A percentile compares a stretch with the other conserved stretches of the same genome.
phyloP scores from a whole-genome alignment of 2,113 vertebrate genomes.

The Vidua chalybeata region DNA sequence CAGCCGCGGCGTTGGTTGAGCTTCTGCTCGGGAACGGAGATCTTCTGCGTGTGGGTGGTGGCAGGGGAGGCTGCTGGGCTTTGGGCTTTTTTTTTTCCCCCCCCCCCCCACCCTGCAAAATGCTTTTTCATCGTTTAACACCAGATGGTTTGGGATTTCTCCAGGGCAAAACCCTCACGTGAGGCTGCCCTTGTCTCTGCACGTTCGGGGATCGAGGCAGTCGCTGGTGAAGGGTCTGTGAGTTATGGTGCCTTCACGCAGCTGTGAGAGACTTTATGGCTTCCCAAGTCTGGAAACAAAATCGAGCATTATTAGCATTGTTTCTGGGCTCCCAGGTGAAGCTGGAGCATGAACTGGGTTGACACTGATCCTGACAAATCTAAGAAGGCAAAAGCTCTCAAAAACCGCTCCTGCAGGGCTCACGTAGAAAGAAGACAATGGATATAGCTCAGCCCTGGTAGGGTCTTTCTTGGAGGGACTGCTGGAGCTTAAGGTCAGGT shows the following conservation, averaged over 20 bases:
- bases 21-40: background rate
- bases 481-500: background rate
- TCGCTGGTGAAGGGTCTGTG: background rate
- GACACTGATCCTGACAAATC: background rate
- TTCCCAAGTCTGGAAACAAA: background rate
- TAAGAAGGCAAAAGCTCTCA: background rate
- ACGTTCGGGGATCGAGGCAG: background rate
- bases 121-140: background rate
- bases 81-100: background rate
- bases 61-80: conserved; percentile 7
- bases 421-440: accelerated
- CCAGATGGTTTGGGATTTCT: conserved; percentile 1
- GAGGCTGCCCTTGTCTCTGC: background rate
- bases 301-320: background rate
- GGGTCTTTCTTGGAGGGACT: background rate
- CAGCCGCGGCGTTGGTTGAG: background rate
- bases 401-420: background rate
- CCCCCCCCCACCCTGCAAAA: background rate
- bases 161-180: background rate
- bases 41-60: background rate
- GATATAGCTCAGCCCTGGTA: background rate
- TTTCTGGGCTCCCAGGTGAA: background rate
- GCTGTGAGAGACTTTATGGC: background rate
- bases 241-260: background rate
- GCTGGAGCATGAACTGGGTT: background rate